Conservation (phyloP, 2,113 vertebrate species). For the Lasiurus borealis region DNA sequence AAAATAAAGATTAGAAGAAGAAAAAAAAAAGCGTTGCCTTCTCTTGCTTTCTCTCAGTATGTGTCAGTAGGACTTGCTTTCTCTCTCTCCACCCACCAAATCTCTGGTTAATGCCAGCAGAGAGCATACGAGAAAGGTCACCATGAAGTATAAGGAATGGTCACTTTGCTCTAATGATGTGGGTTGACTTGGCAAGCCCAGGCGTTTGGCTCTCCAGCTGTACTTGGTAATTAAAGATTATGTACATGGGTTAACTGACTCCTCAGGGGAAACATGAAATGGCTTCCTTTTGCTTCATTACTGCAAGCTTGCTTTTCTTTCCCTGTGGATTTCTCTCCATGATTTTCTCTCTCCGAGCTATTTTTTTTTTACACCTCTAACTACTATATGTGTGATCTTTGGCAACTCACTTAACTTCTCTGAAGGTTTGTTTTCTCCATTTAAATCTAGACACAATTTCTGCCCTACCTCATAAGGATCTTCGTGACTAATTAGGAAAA, state of each 20-base stretch:
- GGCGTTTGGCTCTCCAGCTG: background rate
- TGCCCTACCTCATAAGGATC: background rate
- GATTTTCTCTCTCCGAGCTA: background rate
- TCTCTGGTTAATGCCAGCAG: background rate
- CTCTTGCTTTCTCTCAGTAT: background rate
- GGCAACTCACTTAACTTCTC: slow-evolving; percentile 55
- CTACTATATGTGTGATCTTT: slow-evolving; percentile 34
- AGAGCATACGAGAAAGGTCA: background rate
- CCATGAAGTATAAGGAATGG: background rate
- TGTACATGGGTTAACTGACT: background rate
- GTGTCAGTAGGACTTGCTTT: background rate
- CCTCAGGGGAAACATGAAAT: background rate
- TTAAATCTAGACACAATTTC: slow-evolving; percentile 54
- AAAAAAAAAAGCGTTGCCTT: background rate
- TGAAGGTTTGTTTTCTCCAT: slow-evolving; percentile 45
- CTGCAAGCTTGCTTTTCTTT: background rate
- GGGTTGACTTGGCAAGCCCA: background rate
- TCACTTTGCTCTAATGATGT: background rate
- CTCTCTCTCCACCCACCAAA: background rate
- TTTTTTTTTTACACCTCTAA: background rate
- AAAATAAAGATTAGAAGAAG: slow-evolving; percentile 3
- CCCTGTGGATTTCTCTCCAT: background rate
- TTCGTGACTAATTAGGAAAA: slow-evolving; percentile 60
- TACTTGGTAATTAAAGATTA: background rate
- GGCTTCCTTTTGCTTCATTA: background rate